These are phyloP conservation scores for Moxostoma hubbsi DNA, from an alignment of 2,797 vertebrate genomes.

Conservation along the genomic window DNA sequence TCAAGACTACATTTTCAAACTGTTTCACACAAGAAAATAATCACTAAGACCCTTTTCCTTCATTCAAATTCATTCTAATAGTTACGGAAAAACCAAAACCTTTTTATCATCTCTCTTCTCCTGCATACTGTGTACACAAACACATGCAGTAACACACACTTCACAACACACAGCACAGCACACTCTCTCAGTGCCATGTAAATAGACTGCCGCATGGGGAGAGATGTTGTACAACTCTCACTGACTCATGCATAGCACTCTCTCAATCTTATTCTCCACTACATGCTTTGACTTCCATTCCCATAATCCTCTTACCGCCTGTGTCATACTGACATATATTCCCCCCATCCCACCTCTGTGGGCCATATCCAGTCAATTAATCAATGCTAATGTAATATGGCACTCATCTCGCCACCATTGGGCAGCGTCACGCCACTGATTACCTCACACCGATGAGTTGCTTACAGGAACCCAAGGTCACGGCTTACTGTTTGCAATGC, in stretches of 20 bases:
- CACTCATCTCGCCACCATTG: conserved; percentile 61
- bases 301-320: conserved; percentile 73
- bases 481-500: conserved; percentile 25
- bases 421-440: conserved; percentile 56
- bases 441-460: conserved; percentile 50
- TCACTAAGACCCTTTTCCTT: background rate
- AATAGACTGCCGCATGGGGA: conserved; percentile 55
- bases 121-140: background rate
- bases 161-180: conserved; percentile 22
- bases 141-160: background rate
- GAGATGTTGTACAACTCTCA: conserved; percentile 54
- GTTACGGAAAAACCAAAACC: conserved; percentile 4
- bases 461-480: conserved; percentile 51
- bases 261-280: conserved; percentile 52
- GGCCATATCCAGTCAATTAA: conserved; percentile 65
- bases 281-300: conserved; percentile 67
- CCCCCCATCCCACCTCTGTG: conserved; percentile 55
- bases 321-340: conserved; percentile 70
- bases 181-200: conserved; percentile 54
- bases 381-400: conserved; percentile 76
- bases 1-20: background rate
- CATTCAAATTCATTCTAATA: background rate
- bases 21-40: background rate
- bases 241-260: conserved; percentile 55
- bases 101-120: conserved; percentile 16